Evolutionary conservation across 2,113 vertebrate genomes (phyloP), one percentile per base, ranked within the genome.

Genomic region (Hippopotamus amphibius): DNA sequence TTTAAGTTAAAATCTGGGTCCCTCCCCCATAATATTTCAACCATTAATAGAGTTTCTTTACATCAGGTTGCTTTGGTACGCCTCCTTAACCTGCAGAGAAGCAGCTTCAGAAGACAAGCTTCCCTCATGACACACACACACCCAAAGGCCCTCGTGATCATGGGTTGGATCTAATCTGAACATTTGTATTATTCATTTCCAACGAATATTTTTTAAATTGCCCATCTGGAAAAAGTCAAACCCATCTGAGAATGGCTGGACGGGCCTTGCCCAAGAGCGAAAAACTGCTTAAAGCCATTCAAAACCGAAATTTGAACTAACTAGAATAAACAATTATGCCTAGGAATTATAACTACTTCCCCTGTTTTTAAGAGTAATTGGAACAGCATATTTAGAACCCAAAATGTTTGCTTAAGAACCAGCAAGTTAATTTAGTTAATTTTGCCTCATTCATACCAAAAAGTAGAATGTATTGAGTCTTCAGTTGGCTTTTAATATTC

Each of bases 401-500:
- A 93, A 82, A 85, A 41, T 46, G 24, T 93, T 92, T 83, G 6
- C 57, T 77, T 95, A 91, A 50, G 88, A 93, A 85, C 26, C 66
- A 91, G 2, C 43, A 24, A 79, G 11, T 88, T 69, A 50, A 33
- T 92, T 93, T 89, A 14, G 41, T 89, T 95, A 76, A 91, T 92
- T 95, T 95, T 68, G 50, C 71, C 88, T 95, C 71, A 90, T 90
- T 76, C 43, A 15, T 79, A 71, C 28, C 19, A 79, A 86, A 83
- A 95, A 87, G 28, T 50, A 79, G 5, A 94, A 7, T 69, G 28
- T 90, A n/a, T 71, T 85, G 57, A 87, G 33, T 48, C 59, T 95
- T 88, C 50, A 10, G 22, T 77, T 97, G 80, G n/a, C 95, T 97
- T 90, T 97, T 66, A 94, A 81, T 93, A 89, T 88, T 91, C 37